Evolutionary conservation across 2,113 vertebrate genomes (phyloP).

Genomic region (Meles meles): DNA sequence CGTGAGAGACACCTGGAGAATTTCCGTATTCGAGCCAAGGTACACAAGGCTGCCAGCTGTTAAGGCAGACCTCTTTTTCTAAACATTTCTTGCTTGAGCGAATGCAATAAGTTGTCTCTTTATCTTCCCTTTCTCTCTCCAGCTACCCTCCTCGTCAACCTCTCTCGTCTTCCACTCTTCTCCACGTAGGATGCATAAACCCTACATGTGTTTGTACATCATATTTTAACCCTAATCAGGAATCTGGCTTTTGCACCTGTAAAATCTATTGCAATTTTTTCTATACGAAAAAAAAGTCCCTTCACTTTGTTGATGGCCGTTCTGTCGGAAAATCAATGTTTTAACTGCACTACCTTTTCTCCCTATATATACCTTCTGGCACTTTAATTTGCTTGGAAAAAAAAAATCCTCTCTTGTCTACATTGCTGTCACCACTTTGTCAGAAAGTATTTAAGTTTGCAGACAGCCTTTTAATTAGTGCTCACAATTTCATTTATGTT

Average conservation of each 20-base stretch:
- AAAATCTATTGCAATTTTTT: conserved; percentile 76
- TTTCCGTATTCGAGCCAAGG: conserved; percentile 89
- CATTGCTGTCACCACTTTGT: conserved; percentile 89
- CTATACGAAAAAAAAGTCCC: conserved; percentile 55
- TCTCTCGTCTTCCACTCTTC: conserved; percentile 11
- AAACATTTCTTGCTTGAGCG: conserved; percentile 75
- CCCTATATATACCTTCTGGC: conserved; percentile 80
- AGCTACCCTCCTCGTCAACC: neutral
- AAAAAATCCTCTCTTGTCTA: conserved; percentile 83
- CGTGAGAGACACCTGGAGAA: conserved; percentile 89
- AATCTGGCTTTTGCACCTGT: conserved; percentile 59
- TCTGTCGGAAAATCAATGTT: conserved; percentile 81
- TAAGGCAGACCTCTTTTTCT: conserved; percentile 63
- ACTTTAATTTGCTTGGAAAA: conserved; percentile 82
- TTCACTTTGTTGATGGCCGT: conserved; percentile 63
- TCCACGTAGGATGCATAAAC: neutral
- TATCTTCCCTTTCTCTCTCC: conserved; percentile 45
- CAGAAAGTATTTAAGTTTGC: conserved; percentile 94
- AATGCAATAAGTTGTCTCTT: conserved; percentile 59
- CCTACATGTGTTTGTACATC: conserved; percentile 56
- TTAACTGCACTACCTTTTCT: conserved; percentile 78
- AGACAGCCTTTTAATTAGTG: conserved; percentile 97
- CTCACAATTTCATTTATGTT: conserved; percentile 96
- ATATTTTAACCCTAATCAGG: conserved; percentile 77
- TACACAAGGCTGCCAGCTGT: conserved; percentile 80